These are phyloP conservation scores for Porites cylindrica DNA, from an alignment of 92 coral and sea anemone genomes.

Conservation along the genomic window DNA sequence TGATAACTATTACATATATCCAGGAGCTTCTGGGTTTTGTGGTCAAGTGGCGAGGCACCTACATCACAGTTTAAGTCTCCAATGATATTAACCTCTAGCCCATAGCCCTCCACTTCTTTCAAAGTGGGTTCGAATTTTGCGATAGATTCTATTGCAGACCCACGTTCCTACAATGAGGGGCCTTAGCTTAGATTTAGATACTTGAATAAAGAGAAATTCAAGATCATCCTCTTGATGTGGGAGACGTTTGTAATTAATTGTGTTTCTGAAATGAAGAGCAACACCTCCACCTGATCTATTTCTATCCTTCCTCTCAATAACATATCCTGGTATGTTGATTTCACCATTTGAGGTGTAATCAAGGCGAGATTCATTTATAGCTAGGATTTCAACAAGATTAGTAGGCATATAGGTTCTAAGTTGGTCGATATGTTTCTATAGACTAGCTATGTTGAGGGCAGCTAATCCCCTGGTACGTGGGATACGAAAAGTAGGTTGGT, in stretches of 20 bases:
- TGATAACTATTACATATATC: conserved; percentile 22
- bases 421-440: too few species aligned
- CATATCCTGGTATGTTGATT: not conserved
- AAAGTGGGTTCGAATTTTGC: not conserved
- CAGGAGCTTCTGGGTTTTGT: conserved; percentile 24
- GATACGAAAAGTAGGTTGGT: too few species aligned
- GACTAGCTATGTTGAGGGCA: too few species aligned
- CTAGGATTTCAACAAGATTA: too few species aligned
- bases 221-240: conserved; percentile 25
- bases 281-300: conserved; percentile 36
- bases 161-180: conserved; percentile 24
- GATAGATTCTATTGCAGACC: not conserved
- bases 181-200: conserved; percentile 14
- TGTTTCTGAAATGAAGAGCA: conserved; percentile 9
- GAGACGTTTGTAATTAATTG: conserved; percentile 25
- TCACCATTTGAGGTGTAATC: too few species aligned
- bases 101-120: conserved; percentile 16
- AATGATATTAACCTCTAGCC: conserved; percentile 5
- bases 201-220: conserved; percentile 37
- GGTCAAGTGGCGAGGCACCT: conserved; percentile 24
- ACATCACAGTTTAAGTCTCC: conserved; percentile 35
- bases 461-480: too few species aligned
- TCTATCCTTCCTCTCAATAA: conserved; percentile 4
- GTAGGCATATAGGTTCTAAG: too few species aligned
- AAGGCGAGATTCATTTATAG: too few species aligned